phyloP scores from a whole-genome alignment of 1,140 invertebrate species.

The Saxidomus purpurata region DNA sequence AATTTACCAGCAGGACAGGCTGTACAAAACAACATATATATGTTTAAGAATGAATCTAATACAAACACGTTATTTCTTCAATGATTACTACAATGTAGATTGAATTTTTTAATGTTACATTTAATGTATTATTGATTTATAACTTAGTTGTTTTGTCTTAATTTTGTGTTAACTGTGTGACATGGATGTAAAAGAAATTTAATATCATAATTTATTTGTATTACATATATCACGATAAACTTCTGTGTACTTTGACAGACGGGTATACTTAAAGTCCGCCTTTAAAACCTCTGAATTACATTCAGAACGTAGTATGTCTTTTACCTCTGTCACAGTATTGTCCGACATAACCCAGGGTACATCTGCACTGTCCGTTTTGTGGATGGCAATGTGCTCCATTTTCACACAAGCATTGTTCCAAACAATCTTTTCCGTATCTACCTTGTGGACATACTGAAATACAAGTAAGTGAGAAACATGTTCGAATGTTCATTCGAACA shows the following conservation, averaged over 20 bases:
- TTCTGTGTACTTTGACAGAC: too few relatives aligned
- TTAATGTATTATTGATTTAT: too few relatives aligned
- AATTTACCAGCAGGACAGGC: conserved; percentile 85
- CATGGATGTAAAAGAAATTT: too few relatives aligned
- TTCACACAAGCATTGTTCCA: conserved; percentile 91
- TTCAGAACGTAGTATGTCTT: neutral
- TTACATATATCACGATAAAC: too few relatives aligned
- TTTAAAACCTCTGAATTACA: too few relatives aligned
- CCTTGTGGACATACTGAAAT: conserved; percentile 90
- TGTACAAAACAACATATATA: conserved; percentile 53
- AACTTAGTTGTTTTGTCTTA: too few relatives aligned
- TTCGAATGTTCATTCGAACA: too few relatives aligned
- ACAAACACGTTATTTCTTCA: too few relatives aligned
- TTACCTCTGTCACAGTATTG: conserved; percentile 84
- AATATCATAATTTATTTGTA: too few relatives aligned
- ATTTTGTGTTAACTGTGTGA: too few relatives aligned
- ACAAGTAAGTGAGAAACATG: neutral
- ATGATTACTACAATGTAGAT: neutral
- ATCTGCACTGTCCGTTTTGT: conserved; percentile 79
- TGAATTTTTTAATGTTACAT: too few relatives aligned
- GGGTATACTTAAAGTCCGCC: too few relatives aligned
- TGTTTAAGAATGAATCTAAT: neutral
- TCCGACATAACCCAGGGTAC: conserved; percentile 80
- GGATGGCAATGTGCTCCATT: conserved; percentile 88
- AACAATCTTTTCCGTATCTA: conserved; percentile 93